A percentile compares a stretch with the other conserved stretches of the same genome.
Evolutionary conservation across 2,797 vertebrate genomes (phyloP).

Genomic region (Phoebastria nigripes): DNA sequence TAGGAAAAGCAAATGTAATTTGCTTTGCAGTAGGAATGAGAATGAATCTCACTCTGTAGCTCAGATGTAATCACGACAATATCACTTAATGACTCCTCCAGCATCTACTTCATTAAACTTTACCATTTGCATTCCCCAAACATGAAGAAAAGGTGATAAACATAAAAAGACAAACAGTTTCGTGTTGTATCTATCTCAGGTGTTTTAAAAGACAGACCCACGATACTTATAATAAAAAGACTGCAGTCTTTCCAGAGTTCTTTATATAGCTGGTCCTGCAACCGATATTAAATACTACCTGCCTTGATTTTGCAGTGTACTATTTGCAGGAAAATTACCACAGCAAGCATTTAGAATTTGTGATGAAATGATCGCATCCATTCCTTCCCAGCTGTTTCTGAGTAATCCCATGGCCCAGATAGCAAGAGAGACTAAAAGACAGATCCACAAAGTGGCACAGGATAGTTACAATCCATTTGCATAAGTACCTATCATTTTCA

Average conservation of each 20-base stretch:
- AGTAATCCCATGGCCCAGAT: slow-evolving; percentile 27
- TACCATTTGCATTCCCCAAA: slow-evolving; percentile 5
- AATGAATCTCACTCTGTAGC: background rate
- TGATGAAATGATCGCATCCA: slow-evolving; percentile 9
- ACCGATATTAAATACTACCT: background rate
- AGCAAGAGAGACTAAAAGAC: slow-evolving; percentile 33
- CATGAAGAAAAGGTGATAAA: slow-evolving; percentile 1
- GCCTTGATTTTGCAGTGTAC: background rate
- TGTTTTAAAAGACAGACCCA: background rate
- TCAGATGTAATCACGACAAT: background rate
- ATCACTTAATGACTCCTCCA: slow-evolving; percentile 8
- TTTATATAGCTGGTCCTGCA: background rate
- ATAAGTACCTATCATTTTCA: slow-evolving; percentile 38
- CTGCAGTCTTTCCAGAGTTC: background rate
- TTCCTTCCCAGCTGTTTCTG: slow-evolving; percentile 30
- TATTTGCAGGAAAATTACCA: background rate
- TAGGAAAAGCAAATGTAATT: slow-evolving; percentile 20
- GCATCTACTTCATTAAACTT: slow-evolving; percentile 22
- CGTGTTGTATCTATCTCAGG: background rate
- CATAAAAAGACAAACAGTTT: background rate
- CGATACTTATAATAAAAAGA: background rate
- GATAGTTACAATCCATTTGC: slow-evolving; percentile 31
- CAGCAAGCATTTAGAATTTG: slow-evolving; percentile 6
- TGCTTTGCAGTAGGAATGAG: background rate
- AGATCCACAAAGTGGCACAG: slow-evolving; percentile 14